These are phyloP conservation scores for Alligator sinensis DNA, from an alignment of 2,113 vertebrate genomes.

Conservation along the genomic window DNA sequence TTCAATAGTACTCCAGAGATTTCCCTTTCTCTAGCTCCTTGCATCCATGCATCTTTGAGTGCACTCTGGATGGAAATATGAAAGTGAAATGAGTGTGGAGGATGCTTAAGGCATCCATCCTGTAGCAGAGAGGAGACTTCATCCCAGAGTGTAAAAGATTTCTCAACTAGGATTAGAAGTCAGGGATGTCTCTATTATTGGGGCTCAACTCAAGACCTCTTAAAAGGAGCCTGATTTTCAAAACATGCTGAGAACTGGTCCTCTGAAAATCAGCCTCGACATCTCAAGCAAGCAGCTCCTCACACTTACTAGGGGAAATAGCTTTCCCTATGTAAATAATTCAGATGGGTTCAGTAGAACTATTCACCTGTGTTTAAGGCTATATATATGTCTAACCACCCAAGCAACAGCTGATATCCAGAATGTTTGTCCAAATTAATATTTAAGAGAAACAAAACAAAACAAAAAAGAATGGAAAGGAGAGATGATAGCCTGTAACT, in stretches of 20 bases:
- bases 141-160: not conserved
- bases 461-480: not conserved
- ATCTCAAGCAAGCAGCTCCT: too few species aligned
- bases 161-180: not conserved
- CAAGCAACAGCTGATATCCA: not conserved
- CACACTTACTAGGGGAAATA: too few species aligned
- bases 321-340: too few species aligned
- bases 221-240: not conserved
- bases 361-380: rapidly evolving
- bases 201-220: not conserved
- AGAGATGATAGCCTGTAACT: not conserved
- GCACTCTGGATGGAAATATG: not conserved
- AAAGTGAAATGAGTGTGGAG: not conserved
- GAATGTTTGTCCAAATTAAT: not conserved
- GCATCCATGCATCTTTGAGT: not conserved
- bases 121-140: not conserved
- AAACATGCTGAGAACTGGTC: rapidly evolving
- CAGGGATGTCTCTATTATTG: not conserved
- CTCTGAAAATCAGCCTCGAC: not conserved
- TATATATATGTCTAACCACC: not conserved
- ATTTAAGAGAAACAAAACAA: not conserved
- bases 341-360: not conserved
- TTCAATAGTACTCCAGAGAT: not conserved
- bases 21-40: constrained; percentile 6
- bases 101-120: not conserved